A percentile compares a stretch with the other conserved stretches of the same genome.
These are phyloP conservation scores for Drosophila mercatorum DNA, from an alignment of 2,888 invertebrate species.

Conservation along the genomic window DNA sequence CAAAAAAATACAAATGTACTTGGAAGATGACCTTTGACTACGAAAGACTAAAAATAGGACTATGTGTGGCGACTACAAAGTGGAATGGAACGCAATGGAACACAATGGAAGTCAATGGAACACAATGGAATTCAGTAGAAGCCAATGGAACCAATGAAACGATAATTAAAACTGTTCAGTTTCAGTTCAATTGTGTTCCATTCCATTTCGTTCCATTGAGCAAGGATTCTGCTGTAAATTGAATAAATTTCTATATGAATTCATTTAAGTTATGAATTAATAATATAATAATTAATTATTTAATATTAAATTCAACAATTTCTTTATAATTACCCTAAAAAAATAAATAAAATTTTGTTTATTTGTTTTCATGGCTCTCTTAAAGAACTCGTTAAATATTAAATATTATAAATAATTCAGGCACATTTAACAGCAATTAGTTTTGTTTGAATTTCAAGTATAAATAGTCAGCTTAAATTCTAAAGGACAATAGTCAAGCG, in stretches of 20 bases:
- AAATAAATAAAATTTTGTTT: conserved; percentile 15
- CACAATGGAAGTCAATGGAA: too few relatives aligned
- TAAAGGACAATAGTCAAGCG: conserved; percentile 10
- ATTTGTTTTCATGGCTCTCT: conserved; percentile 15
- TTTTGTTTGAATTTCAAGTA: conserved; percentile 6
- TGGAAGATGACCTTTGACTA: neutral
- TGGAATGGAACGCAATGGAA: too few relatives aligned
- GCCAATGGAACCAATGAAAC: too few relatives aligned
- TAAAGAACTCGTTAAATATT: conserved; percentile 9
- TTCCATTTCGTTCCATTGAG: neutral
- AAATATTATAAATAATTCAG: conserved; percentile 15
- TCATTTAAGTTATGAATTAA: neutral
- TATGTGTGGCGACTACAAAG: neutral
- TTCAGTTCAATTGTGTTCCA: neutral
- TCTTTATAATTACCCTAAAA: neutral
- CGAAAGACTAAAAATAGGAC: neutral
- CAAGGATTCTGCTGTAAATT: neutral
- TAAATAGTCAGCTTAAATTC: conserved; percentile 19
- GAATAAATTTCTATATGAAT: neutral
- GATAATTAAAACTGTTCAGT: neutral
- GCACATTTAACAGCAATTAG: conserved; percentile 5
- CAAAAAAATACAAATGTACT: neutral
- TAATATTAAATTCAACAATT: neutral
- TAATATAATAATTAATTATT: neutral
- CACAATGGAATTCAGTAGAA: too few relatives aligned